Evolutionary conservation across 2,888 invertebrate genomes (phyloP), one percentile per base, ranked within the genome.

Genomic region (Macaria liturata): DNA sequence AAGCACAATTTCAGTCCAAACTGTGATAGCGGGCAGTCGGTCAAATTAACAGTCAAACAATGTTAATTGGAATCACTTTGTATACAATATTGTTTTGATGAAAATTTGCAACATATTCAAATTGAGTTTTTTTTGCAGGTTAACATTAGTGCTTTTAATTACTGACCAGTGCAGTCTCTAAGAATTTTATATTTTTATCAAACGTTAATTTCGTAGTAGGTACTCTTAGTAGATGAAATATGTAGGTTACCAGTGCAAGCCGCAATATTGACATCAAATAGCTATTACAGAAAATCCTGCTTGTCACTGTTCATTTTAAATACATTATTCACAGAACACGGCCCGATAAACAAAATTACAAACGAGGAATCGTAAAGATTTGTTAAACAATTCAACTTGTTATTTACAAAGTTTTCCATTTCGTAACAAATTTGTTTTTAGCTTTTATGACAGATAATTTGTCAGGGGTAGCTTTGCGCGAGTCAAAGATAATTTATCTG

Each of bases 401-500:
- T 83, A 78, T 81, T 85, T 81, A 80, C 78, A 78, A 86, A 84
- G 83, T 87, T 86, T 83, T 80, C 80, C 80, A 83, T 83, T 86
- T 84, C 81, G 72, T 78, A 82, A 83, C 83, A 86, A 89, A 86
- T 88, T 88, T 88, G 86, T 86, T 87, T 89, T 87, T 83, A 83
- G 84, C 84, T 84, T 84, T 86, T 89, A 88, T 88, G 90, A 88
- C 88, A 86, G 86, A 85, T 84, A 88, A 90, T 91, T 90, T 89
- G 88, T 91, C 88, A 88, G 79, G 81, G 81, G 84, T 84, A 80
- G 82, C 86, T 83, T 81, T 84, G 83, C 79, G 81, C 82, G 80
- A 91, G 88, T 88, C 90, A 88, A 90, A 90, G 86, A 88, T 90
- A 90, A 91, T 90, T 90, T 90, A 90, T 91, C 88, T 89, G 88